Evolutionary conservation across 2,888 invertebrate genomes (phyloP).

Genomic region (Eucera pruinosa): DNA sequence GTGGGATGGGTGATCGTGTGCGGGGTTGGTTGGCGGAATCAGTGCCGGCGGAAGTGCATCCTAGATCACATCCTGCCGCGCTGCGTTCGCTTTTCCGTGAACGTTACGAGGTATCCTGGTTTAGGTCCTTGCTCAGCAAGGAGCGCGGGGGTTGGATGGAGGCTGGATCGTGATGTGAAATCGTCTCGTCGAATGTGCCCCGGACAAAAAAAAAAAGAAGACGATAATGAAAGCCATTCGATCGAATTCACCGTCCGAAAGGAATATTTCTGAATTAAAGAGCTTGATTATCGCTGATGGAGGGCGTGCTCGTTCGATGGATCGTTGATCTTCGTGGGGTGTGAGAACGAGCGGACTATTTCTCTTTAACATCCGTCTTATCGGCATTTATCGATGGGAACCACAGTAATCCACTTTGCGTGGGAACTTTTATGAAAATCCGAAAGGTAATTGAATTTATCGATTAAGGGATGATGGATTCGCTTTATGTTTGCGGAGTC

Average conservation of each 20-base stretch:
- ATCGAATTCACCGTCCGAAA: slow-evolving; percentile 23
- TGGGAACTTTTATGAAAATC: slow-evolving; percentile 1
- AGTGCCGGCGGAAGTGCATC: slow-evolving; percentile 70
- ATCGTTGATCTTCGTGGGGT: background rate
- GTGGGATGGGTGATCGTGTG: slow-evolving; percentile 42
- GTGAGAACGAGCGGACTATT: background rate
- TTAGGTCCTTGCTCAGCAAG: slow-evolving; percentile 66
- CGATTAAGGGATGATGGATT: background rate
- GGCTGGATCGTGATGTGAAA: slow-evolving; percentile 68
- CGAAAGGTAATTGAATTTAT: background rate
- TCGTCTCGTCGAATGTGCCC: slow-evolving; percentile 56
- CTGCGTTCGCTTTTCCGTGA: slow-evolving; percentile 70
- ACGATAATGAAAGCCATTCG: slow-evolving; percentile 55
- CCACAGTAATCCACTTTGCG: background rate
- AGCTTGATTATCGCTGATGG: slow-evolving; percentile 19
- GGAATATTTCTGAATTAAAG: slow-evolving; percentile 43
- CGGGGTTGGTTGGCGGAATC: slow-evolving; percentile 58
- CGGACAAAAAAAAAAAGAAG: slow-evolving; percentile 24
- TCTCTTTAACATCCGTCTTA: background rate
- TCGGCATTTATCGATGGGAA: background rate
- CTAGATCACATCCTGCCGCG: slow-evolving; percentile 69
- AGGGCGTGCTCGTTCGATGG: background rate
- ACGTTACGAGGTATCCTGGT: slow-evolving; percentile 59
- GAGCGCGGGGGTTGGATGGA: slow-evolving; percentile 31
- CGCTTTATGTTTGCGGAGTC: no score